Evolutionary conservation across 2,888 invertebrate genomes (phyloP).

Genomic region (Metacarcinus magister): DNA sequence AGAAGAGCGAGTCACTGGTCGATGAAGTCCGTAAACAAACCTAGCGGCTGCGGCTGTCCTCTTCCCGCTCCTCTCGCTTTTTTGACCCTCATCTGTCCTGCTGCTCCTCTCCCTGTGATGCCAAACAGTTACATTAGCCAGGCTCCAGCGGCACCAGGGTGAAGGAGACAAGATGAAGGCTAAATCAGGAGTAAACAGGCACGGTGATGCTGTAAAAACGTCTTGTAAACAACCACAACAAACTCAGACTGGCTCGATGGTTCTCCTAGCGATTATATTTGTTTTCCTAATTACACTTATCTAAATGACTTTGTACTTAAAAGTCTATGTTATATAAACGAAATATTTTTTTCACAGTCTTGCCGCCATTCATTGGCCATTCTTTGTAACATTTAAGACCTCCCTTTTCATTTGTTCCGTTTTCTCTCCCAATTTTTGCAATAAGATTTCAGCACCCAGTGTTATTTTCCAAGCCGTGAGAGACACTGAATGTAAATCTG

Average conservation of each 20-base stretch:
- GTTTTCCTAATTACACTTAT: too few relatives aligned
- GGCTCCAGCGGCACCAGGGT: neutral
- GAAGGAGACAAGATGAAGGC: neutral
- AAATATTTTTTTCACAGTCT: neutral
- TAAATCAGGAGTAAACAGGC: neutral
- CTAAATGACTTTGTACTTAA: neutral
- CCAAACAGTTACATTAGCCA: neutral
- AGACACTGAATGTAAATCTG: neutral
- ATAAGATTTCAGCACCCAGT: constrained; percentile 14
- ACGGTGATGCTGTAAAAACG: neutral
- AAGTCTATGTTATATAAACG: neutral
- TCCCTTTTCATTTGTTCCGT: constrained; percentile 77
- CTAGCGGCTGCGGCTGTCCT: constrained; percentile 32
- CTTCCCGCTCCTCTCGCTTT: neutral
- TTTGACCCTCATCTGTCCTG: neutral
- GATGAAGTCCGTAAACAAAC: constrained; percentile 68
- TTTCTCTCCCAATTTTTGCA: constrained; percentile 70
- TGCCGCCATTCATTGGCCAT: constrained; percentile 9
- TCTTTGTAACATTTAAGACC: constrained; percentile 66
- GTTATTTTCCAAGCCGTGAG: neutral
- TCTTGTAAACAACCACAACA: constrained; percentile 71
- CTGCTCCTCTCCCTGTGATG: neutral
- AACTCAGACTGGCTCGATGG: constrained; percentile 66
- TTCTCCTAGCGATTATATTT: constrained; percentile 16
- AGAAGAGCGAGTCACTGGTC: constrained; percentile 63